Evolutionary conservation across 2,113 vertebrate genomes (phyloP).

Genomic region (Perca flavescens): DNA sequence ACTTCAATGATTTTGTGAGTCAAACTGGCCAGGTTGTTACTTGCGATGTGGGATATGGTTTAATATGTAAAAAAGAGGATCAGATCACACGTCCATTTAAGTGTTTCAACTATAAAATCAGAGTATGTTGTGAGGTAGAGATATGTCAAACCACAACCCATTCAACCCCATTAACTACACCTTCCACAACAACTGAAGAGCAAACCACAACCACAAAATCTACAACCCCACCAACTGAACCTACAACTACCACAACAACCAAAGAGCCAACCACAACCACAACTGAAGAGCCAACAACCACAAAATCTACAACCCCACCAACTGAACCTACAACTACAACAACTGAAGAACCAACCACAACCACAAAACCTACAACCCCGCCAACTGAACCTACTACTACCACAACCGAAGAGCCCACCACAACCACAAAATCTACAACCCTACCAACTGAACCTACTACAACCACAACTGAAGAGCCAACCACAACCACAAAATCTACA

Average conservation of each 20-base stretch:
- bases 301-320: background rate
- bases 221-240: background rate
- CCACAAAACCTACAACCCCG: background rate
- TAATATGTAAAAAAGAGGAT: constrained; percentile 62
- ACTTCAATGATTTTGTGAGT: constrained; percentile 22
- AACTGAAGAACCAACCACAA: background rate
- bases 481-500: background rate
- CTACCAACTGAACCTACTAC: background rate
- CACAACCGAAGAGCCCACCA: background rate
- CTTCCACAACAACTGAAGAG: background rate
- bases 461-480: background rate
- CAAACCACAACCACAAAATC: background rate
- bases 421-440: background rate
- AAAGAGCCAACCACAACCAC: background rate
- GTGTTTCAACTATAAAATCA: constrained; percentile 64
- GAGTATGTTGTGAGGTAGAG: constrained; percentile 45
- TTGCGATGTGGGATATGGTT: constrained; percentile 35
- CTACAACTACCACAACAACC: constrained; percentile 1
- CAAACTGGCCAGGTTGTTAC: constrained; percentile 29
- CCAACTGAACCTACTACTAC: background rate
- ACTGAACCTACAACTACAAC: background rate
- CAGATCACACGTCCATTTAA: background rate
- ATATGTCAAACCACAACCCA: background rate
- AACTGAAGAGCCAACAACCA: background rate
- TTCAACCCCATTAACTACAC: background rate